A percentile compares a stretch with the other conserved stretches of the same genome.
Conservation (phyloP, 2,797 vertebrate genomes). For the Arctocebus calabarensis region DNA sequence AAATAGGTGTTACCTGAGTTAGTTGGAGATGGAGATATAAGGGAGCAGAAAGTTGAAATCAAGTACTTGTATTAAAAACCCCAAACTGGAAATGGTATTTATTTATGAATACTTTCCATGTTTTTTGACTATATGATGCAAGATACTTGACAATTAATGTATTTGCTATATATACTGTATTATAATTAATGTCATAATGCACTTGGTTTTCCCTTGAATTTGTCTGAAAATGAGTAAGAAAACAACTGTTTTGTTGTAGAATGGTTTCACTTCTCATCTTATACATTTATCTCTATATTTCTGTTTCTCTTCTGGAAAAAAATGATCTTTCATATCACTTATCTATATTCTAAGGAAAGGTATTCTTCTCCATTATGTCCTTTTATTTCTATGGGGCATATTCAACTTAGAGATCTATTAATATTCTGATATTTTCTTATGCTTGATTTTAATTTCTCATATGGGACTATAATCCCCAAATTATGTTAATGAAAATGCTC, state of each 20-base stretch:
- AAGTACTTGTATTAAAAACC: not conserved
- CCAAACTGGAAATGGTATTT: not conserved
- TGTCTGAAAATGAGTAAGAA: not conserved
- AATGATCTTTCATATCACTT: conserved; percentile 16
- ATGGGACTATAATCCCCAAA: not conserved
- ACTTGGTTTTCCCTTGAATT: not conserved
- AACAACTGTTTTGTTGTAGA: not conserved
- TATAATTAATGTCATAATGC: not conserved
- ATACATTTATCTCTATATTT: not conserved
- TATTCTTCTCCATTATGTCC: conserved; percentile 11
- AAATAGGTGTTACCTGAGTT: not conserved
- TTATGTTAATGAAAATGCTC: conserved; percentile 26
- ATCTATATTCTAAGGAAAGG: conserved; percentile 20
- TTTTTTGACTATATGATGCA: not conserved
- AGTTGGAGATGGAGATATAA: not conserved
- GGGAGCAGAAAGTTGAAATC: not conserved
- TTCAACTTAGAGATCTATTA: conserved; percentile 35
- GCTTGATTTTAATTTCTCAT: conserved; percentile 3
- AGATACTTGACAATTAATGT: not conserved
- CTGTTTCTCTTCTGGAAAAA: conserved; percentile 47
- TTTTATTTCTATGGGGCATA: conserved; percentile 15
- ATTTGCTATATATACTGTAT: not conserved
- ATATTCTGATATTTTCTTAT: not conserved
- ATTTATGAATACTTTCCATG: not conserved
- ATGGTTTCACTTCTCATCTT: not conserved